These are phyloP conservation scores for Acheta domesticus DNA, from an alignment of 2,888 invertebrate species.

Conservation along the genomic window DNA sequence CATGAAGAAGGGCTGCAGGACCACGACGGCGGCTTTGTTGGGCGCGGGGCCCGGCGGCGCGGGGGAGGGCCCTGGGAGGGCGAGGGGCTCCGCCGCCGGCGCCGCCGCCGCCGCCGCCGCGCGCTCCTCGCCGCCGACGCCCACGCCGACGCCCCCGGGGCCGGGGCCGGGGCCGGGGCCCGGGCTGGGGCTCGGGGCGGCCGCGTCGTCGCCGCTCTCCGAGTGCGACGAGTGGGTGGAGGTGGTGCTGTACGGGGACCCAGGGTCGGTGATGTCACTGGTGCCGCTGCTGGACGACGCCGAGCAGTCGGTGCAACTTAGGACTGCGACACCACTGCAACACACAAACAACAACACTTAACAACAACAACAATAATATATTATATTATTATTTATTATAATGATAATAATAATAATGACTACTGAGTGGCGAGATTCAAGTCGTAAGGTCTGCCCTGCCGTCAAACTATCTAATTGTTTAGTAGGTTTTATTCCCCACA, in stretches of 20 bases:
- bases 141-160: slow-evolving; percentile 31
- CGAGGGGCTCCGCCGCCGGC: slow-evolving; percentile 28
- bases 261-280: slow-evolving; percentile 83
- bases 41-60: background rate
- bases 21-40: background rate
- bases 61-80: slow-evolving; percentile 18
- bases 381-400: background rate
- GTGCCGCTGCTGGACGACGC: slow-evolving; percentile 51
- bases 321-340: slow-evolving; percentile 79
- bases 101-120: slow-evolving; percentile 42
- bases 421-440: too few species aligned
- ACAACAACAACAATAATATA: background rate
- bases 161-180: slow-evolving; percentile 34
- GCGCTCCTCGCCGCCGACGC: slow-evolving; percentile 32
- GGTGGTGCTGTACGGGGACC: slow-evolving; percentile 73
- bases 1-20: slow-evolving; percentile 28
- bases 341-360: slow-evolving; percentile 41
- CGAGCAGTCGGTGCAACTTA: slow-evolving; percentile 62
- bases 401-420: background rate
- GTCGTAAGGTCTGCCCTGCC: too few species aligned
- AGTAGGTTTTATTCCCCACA: too few species aligned
- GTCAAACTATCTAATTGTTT: too few species aligned
- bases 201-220: slow-evolving; percentile 47
- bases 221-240: slow-evolving; percentile 36
- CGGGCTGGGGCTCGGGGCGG: slow-evolving; percentile 55